Evolutionary conservation across 2,888 invertebrate species (phyloP), one percentile per base, ranked within the genome.

Genomic region (Blastobasis adustella): DNA sequence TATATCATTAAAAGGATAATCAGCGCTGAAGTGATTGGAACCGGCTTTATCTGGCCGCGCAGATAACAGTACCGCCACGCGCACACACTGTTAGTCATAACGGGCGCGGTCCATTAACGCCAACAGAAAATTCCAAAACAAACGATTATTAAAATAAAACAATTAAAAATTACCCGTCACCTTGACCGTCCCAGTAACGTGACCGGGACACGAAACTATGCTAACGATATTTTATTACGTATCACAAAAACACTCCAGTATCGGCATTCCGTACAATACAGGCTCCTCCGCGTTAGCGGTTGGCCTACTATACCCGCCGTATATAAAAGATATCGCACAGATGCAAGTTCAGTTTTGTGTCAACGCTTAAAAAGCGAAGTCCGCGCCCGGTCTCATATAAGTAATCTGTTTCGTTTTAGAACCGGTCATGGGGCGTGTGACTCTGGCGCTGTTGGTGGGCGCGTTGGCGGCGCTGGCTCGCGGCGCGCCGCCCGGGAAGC

Each of bases 141-240:
- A 73, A 74, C 65, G 68, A 74, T 75, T 71, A 70, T 69, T 75
- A 71, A 70, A 70, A 65, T 57, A 63, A 67, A 75, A 23, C 71
- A 76, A 77, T 76, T 73, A 78, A 67, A 66, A 63, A 52, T 56
- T 53, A 69, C 71, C 60, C 60, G 73, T 82, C 75, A 74, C 84
- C 86, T 85, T 84, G 82, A 77, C 79, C 78, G 79, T 62, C 72
- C 75, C 64, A 77, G 72, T 75, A 62, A 63, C 61, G 56, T 79
- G 73, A 84, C 86, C 83, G 81, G 80, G 79, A 79, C 73, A 73
- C 58, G 55, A 66, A 87, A 77, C 74, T 80, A 73, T 80, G 88
- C 71, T 84, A 88, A 86, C 69, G 85, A 82, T 78, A 49, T 76
- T 76, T 76, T 76, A 78, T 77, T 77, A 76, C 78, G 70, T 76